Base-by-base conservation (phyloP, 2,797 vertebrate species). In the Danio aesculapii region DNA sequence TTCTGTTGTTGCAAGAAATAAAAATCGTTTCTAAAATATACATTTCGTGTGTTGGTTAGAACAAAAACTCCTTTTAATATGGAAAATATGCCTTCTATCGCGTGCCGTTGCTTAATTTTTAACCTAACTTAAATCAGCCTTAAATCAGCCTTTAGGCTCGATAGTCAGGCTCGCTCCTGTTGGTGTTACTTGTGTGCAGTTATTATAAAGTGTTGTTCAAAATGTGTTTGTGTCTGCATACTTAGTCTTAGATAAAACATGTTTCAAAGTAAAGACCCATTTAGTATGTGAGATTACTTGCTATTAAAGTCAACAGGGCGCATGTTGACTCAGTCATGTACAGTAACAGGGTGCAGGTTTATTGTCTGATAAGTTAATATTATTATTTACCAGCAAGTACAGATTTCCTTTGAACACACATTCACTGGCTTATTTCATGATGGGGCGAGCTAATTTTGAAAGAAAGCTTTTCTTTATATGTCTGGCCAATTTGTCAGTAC, bases 401-500 rank as follows among this genome's bases (percentile, higher is more conserved):
- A 64, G 49, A 55, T 80, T 79, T 72, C 21, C 77, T 72, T 72
- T 72, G 41, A 72, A 55, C 16, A 47, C 17, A 17, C 58, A 11
- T n/a, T 63, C 17, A 6, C 77, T 64, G 77, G 49, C 21, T 79
- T 55, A 64, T 79, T 79, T 79, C 68, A 63, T 13, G 14, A 64
- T 44, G 59, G 59, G 68, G 41, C 17, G 71, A 79, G 71, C 67
- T 55, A 72, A 8, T 70, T 73, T 63, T 57, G 59, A 80, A 72
- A 80, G 68, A 80, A 72, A 64, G 59, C 59, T 63, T 53, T 63
- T 58, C 68, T 55, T 63, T 43, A 55, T 57, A 46, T 53, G 49
- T 80, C 69, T 80, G 59, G 77, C 59, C 77, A 80, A 79, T 79
- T 79, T 71, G 47, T 58, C 9, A 1, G 47, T 70, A 71, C 72